phyloP scores from a whole-genome alignment of 2,797 vertebrate species.

The Enteromius fasciolatus region DNA sequence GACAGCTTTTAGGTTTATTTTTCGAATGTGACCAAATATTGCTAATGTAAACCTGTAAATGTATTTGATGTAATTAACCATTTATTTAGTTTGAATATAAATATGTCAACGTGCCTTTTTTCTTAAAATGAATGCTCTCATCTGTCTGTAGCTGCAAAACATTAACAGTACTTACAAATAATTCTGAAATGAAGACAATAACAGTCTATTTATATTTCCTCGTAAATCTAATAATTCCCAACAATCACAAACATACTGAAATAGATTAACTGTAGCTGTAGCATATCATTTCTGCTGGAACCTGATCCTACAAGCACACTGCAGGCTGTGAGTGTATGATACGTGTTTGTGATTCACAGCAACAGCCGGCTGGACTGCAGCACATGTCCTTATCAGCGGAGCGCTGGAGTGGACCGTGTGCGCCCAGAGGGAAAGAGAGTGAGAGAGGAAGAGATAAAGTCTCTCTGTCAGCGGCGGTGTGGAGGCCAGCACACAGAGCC shows the following conservation, averaged over 20 bases:
- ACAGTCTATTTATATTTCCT: background rate
- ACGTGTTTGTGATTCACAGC: conserved; percentile 33
- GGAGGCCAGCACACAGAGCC: conserved; percentile 31
- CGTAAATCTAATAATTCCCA: conserved; percentile 1
- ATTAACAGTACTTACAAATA: background rate
- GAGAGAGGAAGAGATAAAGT: conserved; percentile 51
- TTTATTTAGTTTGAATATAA: background rate
- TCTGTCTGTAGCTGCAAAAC: background rate
- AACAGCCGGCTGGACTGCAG: conserved; percentile 35
- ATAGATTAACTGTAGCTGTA: background rate
- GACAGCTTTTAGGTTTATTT: conserved; percentile 70
- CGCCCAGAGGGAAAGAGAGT: conserved; percentile 43
- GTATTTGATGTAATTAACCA: background rate
- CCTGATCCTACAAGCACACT: background rate
- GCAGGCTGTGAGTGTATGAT: conserved; percentile 24
- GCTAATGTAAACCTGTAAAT: no score
- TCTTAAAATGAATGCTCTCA: background rate
- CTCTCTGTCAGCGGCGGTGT: conserved; percentile 37
- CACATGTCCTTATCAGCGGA: conserved; percentile 68
- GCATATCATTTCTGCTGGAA: background rate
- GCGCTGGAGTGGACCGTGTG: conserved; percentile 44
- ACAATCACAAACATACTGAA: background rate
- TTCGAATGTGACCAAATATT: background rate
- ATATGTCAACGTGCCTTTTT: background rate
- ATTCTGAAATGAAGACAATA: background rate